Evolutionary conservation across 37 sponge, comb jelly and placozoan species (phyloP).

Genomic region (Ianthella basta): DNA sequence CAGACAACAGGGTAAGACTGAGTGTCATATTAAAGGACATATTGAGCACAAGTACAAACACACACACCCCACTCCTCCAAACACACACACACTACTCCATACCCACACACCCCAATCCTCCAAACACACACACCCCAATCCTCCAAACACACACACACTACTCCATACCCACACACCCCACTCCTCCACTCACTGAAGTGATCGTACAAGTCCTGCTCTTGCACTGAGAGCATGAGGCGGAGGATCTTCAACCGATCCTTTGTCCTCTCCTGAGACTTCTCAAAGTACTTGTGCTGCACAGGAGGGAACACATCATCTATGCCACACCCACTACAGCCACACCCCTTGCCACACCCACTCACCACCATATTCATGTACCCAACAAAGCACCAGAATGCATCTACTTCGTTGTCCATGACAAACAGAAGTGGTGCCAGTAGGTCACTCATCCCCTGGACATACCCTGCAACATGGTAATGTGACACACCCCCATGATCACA

Average conservation of each 20-base stretch:
- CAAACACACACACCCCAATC: no score
- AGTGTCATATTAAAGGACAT: no score
- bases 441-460: constrained; percentile 99
- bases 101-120: no score
- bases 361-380: constrained; percentile 93
- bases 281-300: constrained; percentile 67
- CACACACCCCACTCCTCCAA: no score
- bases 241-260: constrained; percentile 68
- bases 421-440: constrained; percentile 87
- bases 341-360: constrained; percentile 30
- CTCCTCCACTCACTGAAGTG: constrained; percentile 77
- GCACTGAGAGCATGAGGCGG: constrained; percentile 64
- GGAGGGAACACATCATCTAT: neutral
- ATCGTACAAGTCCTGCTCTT: constrained; percentile 68
- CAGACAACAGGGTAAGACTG: neutral
- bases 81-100: no score
- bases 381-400: constrained; percentile 97
- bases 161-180: no score
- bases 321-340: neutral
- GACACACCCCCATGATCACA: no score
- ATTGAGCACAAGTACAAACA: no score
- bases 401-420: constrained; percentile 92
- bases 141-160: no score
- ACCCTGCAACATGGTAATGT: no score
- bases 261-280: constrained; percentile 74